A percentile compares a stretch with the other conserved stretches of the same genome.
Evolutionary conservation across 2,888 invertebrate species (phyloP).

Genomic region (Chydorus sphaericus): DNA sequence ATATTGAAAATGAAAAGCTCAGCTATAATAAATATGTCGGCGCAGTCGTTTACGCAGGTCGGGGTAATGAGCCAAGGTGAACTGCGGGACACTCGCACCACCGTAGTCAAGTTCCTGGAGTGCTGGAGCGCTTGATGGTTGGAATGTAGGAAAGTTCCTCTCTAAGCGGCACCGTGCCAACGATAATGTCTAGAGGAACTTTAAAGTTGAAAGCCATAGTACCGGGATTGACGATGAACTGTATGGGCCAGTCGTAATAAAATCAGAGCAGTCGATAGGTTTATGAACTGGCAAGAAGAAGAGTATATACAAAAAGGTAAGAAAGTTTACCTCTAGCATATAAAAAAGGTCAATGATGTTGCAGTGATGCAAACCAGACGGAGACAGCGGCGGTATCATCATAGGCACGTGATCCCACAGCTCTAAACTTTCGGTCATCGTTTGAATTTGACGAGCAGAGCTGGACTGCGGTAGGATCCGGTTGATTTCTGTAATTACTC

Average conservation of each 20-base stretch:
- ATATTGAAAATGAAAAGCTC: neutral
- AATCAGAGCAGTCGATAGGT: too few relatives aligned
- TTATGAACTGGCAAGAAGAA: too few relatives aligned
- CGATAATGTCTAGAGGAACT: conserved; percentile 9
- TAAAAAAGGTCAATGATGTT: conserved; percentile 13
- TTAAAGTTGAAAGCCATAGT: conserved; percentile 8
- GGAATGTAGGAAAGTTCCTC: conserved; percentile 1
- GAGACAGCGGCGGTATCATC: conserved; percentile 11
- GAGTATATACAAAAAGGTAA: too few relatives aligned
- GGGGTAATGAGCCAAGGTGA: neutral
- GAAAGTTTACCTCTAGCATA: conserved; percentile 11
- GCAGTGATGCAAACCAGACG: conserved; percentile 11
- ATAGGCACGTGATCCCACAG: conserved; percentile 13
- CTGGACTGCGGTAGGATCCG: neutral
- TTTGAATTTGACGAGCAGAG: too few relatives aligned
- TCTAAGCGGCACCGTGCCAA: conserved; percentile 13
- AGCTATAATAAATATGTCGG: neutral
- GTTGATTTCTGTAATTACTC: neutral
- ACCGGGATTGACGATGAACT: conserved; percentile 14
- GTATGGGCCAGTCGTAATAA: too few relatives aligned
- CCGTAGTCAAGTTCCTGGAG: neutral
- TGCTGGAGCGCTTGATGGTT: neutral
- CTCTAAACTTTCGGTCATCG: neutral
- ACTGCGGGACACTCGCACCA: neutral
- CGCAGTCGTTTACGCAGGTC: neutral